A percentile compares a stretch with the other conserved stretches of the same genome.
Evolutionary conservation across 1,140 invertebrate genomes (phyloP).

Genomic region (Drosophila subobscura): DNA sequence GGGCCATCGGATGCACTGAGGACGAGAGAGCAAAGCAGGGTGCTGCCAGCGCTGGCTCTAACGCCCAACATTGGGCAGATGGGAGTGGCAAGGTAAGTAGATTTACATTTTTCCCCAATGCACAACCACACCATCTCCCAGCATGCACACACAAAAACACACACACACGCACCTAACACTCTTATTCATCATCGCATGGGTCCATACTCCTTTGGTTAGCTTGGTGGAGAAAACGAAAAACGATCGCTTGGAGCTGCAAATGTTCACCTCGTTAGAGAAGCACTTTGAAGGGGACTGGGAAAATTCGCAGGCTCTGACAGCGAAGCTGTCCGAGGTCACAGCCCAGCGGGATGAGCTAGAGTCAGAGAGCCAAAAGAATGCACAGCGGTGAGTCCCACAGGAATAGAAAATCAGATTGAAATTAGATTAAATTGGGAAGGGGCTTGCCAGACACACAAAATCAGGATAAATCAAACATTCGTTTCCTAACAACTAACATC

Average conservation of each 20-base stretch:
- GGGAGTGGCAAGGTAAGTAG: slow-evolving; percentile 44
- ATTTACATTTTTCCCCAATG: not conserved
- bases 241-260: slow-evolving; percentile 59
- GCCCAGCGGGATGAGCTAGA: slow-evolving; percentile 49
- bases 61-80: slow-evolving; percentile 41
- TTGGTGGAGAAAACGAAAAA: slow-evolving; percentile 47
- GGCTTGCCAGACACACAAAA: not conserved
- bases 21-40: not conserved
- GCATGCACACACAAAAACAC: not conserved
- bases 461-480: no score
- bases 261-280: slow-evolving; percentile 69
- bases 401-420: not conserved
- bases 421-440: no score
- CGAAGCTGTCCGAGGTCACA: slow-evolving; percentile 37
- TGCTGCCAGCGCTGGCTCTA: slow-evolving; percentile 26
- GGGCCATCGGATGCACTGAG: not conserved
- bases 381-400: slow-evolving; percentile 61
- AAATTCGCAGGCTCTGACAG: slow-evolving; percentile 31
- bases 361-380: slow-evolving; percentile 33
- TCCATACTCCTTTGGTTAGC: slow-evolving; percentile 14
- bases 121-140: slow-evolving; percentile 8
- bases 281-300: slow-evolving; percentile 55
- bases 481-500: no score
- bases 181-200: no score
- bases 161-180: no score